Evolutionary conservation across 2,888 invertebrate genomes (phyloP).

Genomic region (Drosophila recens): DNA sequence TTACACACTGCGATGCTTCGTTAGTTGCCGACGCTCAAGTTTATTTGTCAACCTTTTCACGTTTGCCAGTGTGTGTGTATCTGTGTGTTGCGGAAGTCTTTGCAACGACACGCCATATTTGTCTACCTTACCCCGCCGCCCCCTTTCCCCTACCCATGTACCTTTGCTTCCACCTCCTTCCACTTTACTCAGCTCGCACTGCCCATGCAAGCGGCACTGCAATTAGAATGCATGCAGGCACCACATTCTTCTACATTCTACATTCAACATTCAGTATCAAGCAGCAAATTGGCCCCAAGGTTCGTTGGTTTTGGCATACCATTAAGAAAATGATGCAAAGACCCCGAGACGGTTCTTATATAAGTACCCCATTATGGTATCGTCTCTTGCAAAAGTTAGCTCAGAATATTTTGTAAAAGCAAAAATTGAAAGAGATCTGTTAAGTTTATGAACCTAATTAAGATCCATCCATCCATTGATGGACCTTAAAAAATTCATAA

Average conservation of each 20-base stretch:
- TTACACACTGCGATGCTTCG: conserved; percentile 54
- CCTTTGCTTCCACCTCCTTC: neutral
- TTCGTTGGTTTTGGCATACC: conserved; percentile 40
- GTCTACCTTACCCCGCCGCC: conserved; percentile 33
- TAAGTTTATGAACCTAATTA: conserved; percentile 3
- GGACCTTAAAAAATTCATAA: too few species aligned
- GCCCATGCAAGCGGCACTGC: conserved; percentile 65
- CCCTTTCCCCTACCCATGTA: neutral
- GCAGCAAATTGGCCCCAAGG: conserved; percentile 61
- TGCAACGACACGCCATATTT: conserved; percentile 68
- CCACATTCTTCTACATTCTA: conserved; percentile 48
- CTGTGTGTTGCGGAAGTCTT: conserved; percentile 68
- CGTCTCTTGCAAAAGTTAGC: conserved; percentile 6
- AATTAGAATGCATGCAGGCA: conserved; percentile 75
- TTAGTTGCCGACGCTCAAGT: conserved; percentile 52
- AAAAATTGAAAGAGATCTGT: conserved; percentile 6
- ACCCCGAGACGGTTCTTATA: conserved; percentile 14
- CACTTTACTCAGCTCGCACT: conserved; percentile 4
- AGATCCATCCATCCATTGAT: conserved; percentile 1
- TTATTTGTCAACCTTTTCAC: conserved; percentile 67
- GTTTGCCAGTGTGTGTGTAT: conserved; percentile 20
- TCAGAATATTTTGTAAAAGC: conserved; percentile 1
- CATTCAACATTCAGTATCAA: conserved; percentile 18
- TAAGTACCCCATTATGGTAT: conserved; percentile 10
- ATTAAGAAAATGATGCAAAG: conserved; percentile 52